A percentile compares a stretch with the other conserved stretches of the same genome.
phyloP scores from a whole-genome alignment of 1,140 invertebrate genomes.

The Drosophila sp. region DNA sequence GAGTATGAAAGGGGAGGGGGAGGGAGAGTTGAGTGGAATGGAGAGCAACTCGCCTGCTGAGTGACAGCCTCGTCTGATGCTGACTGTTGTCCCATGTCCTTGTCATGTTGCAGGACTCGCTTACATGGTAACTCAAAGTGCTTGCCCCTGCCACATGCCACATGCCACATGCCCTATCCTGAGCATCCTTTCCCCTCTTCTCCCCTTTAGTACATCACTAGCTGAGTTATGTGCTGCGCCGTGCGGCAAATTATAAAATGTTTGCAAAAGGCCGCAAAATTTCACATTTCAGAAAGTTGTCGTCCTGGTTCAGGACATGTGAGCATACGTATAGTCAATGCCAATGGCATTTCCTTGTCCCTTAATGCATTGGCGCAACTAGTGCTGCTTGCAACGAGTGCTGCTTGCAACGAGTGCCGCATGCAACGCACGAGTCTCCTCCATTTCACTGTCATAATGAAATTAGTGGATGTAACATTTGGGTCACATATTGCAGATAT shows the following conservation, averaged over 20 bases:
- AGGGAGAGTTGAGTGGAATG: background rate
- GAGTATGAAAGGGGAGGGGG: background rate
- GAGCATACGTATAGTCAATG: conserved; percentile 15
- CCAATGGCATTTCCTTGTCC: conserved; percentile 44
- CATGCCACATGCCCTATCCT: too few species aligned
- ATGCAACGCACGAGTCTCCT: conserved; percentile 35
- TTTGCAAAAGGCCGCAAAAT: conserved; percentile 65
- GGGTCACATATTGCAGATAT: conserved; percentile 55
- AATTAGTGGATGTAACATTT: conserved; percentile 55
- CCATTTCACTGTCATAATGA: conserved; percentile 50
- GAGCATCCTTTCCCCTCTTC: too few species aligned
- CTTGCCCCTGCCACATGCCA: conserved; percentile 17
- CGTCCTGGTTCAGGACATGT: conserved; percentile 44
- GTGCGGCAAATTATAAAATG: conserved; percentile 76
- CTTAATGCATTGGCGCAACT: conserved; percentile 40
- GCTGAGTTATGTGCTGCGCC: conserved; percentile 72
- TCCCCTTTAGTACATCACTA: background rate
- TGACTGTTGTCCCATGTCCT: conserved; percentile 41
- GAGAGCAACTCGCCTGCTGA: conserved; percentile 33
- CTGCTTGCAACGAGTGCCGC: conserved; percentile 20
- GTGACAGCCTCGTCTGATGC: conserved; percentile 49
- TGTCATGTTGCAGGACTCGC: conserved; percentile 62
- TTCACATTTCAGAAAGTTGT: conserved; percentile 70
- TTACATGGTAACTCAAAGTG: conserved; percentile 46
- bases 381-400: conserved; percentile 21